These are phyloP conservation scores for Zhuqinia jingwanae DNA, from an alignment of 2,888 invertebrate species.

Conservation along the genomic window DNA sequence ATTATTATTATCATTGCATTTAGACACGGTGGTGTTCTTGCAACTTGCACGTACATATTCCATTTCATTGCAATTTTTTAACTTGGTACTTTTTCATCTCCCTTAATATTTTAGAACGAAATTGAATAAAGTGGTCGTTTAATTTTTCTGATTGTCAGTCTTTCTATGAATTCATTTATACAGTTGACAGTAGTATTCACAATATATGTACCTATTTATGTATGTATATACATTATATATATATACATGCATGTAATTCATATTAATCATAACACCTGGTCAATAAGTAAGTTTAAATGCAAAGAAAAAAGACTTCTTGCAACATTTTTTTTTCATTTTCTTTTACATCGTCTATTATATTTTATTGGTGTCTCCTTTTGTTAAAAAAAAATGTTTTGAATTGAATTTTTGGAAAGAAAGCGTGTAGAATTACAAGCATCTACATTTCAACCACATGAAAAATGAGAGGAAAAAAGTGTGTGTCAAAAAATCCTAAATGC, in stretches of 20 bases:
- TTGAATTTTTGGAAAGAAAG: background rate
- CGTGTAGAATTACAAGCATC: background rate
- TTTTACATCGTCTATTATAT: background rate
- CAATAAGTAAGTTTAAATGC: background rate
- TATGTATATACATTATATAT: too few species aligned
- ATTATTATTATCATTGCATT: conserved; percentile 30
- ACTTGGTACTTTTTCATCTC: background rate
- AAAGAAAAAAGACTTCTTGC: background rate
- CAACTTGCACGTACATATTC: too few species aligned
- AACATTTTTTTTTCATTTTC: background rate
- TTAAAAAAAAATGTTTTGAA: too few species aligned
- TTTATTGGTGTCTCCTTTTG: background rate
- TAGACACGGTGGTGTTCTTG: conserved; percentile 5
- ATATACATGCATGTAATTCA: background rate
- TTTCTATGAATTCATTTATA: conserved; percentile 5
- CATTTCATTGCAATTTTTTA: too few species aligned
- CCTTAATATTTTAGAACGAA: background rate
- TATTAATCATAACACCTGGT: conserved; percentile 13
- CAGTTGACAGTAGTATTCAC: too few species aligned
- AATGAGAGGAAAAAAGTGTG: background rate
- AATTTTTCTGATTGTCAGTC: background rate
- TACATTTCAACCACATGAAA: conserved; percentile 6
- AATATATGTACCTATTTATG: too few species aligned
- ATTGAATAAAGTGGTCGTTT: background rate
- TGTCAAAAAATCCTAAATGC: conserved; percentile 40